Evolutionary conservation across 2,888 invertebrate genomes (phyloP).

Genomic region (Hirtodrosophila alboralis): DNA sequence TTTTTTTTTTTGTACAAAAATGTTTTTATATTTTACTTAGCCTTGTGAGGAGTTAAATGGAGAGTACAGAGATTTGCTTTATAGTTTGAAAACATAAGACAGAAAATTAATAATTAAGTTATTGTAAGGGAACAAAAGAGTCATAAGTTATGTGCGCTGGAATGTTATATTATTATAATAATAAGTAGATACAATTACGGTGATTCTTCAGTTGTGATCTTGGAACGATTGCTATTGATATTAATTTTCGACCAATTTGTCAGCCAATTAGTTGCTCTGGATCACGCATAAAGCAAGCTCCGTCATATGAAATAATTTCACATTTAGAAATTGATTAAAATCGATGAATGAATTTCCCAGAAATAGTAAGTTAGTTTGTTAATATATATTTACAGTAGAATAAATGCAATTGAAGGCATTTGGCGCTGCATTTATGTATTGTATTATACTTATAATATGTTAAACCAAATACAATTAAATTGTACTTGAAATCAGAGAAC

Average conservation of each 20-base stretch:
- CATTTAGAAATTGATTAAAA: conserved; percentile 49
- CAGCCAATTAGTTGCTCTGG: conserved; percentile 34
- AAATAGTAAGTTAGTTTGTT: conserved; percentile 31
- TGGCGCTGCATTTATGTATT: conserved; percentile 38
- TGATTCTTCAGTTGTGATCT: conserved; percentile 51
- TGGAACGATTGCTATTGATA: conserved; percentile 1
- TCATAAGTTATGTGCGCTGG: conserved; percentile 50
- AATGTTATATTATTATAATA: conserved; percentile 27
- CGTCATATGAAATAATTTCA: conserved; percentile 40
- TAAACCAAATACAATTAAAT: conserved; percentile 16
- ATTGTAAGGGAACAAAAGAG: conserved; percentile 31
- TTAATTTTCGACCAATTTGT: conserved; percentile 8
- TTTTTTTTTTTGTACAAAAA: conserved; percentile 38
- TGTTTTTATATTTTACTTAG: too few species aligned
- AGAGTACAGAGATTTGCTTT: conserved; percentile 64
- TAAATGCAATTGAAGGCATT: conserved; percentile 48
- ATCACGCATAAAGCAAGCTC: conserved; percentile 58
- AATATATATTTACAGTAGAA: conserved; percentile 65
- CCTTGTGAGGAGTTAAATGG: conserved; percentile 74
- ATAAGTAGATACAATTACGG: conserved; percentile 23
- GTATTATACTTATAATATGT: conserved; percentile 6
- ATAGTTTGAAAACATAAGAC: conserved; percentile 31
- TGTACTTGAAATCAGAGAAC: conserved; percentile 39
- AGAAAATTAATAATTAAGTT: conserved; percentile 36
- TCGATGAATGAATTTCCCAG: conserved; percentile 29